Evolutionary conservation across 1,140 invertebrate species (phyloP).

Genomic region (Adelges cooleyi): DNA sequence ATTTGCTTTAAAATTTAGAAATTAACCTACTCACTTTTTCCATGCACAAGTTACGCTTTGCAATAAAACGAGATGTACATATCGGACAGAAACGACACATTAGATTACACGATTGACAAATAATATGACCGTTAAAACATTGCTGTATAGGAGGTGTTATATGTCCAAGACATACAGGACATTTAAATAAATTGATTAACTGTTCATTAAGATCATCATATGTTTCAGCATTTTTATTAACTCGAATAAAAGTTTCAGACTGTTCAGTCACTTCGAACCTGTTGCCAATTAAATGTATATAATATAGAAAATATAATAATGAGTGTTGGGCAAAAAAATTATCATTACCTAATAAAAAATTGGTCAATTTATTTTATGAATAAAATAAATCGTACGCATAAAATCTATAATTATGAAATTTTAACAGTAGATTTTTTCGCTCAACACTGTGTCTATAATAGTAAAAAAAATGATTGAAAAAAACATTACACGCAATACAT

Average conservation of each 20-base stretch:
- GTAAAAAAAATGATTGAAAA: too few relatives aligned
- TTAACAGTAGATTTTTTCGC: too few relatives aligned
- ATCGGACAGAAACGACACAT: conserved; percentile 32
- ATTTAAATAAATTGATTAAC: conserved; percentile 33
- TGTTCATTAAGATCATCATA: conserved; percentile 30
- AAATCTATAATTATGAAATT: too few relatives aligned
- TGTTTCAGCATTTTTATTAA: conserved; percentile 27
- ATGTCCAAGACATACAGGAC: conserved; percentile 36
- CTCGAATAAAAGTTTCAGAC: not conserved
- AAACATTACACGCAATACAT: too few relatives aligned
- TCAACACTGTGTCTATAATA: too few relatives aligned
- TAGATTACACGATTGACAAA: conserved; percentile 32
- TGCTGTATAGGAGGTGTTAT: conserved; percentile 34
- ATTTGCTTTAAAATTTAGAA: too few relatives aligned
- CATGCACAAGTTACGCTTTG: conserved; percentile 33
- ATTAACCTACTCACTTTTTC: conserved; percentile 31
- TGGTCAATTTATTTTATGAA: too few relatives aligned
- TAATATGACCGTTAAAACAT: conserved; percentile 33
- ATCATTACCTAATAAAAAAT: too few relatives aligned
- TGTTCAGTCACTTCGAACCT: not conserved
- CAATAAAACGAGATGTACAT: conserved; percentile 32
- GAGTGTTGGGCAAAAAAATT: too few relatives aligned
- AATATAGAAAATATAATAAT: too few relatives aligned
- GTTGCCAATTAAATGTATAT: too few relatives aligned
- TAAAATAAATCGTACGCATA: too few relatives aligned